These are phyloP conservation scores for Yasuhikotakia modesta DNA, from an alignment of 2,797 vertebrate species.

Conservation along the genomic window DNA sequence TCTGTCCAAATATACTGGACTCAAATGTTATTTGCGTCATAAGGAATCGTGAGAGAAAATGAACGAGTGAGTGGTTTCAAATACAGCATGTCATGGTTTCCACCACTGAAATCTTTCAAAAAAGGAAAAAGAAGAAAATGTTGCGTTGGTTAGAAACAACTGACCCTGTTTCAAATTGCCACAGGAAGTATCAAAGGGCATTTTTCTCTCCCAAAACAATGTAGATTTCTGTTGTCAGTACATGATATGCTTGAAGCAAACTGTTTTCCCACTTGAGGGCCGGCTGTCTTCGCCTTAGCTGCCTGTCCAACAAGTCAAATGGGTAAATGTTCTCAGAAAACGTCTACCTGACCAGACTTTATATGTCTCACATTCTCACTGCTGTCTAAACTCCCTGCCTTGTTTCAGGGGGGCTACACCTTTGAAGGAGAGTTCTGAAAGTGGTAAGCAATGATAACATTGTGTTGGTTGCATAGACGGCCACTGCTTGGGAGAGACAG, in stretches of 20 bases:
- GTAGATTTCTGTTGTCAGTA: constrained; percentile 18
- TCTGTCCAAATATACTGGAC: too few species aligned
- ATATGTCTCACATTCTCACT: constrained; percentile 8
- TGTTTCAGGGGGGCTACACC: background rate
- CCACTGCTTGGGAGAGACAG: constrained; percentile 7
- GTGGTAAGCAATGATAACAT: constrained; percentile 36
- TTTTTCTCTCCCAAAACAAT: constrained; percentile 25
- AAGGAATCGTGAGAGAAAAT: too few species aligned
- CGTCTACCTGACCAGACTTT: constrained; percentile 22
- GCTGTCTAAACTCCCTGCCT: constrained; percentile 8
- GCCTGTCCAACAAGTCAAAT: constrained; percentile 31
- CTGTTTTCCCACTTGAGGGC: constrained; percentile 4
- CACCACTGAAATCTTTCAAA: background rate
- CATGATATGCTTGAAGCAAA: background rate
- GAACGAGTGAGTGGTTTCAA: too few species aligned
- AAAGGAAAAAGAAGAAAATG: background rate
- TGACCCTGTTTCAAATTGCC: constrained; percentile 18
- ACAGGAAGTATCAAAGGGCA: background rate
- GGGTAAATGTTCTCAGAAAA: constrained; percentile 4
- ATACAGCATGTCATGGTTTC: background rate
- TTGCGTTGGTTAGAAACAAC: background rate
- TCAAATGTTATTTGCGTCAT: too few species aligned
- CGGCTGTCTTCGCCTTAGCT: background rate
- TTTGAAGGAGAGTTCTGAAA: constrained; percentile 13
- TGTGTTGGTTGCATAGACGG: constrained; percentile 10